These are phyloP conservation scores for Orthosia gracilis DNA, from an alignment of 2,888 invertebrate species.

Conservation along the genomic window DNA sequence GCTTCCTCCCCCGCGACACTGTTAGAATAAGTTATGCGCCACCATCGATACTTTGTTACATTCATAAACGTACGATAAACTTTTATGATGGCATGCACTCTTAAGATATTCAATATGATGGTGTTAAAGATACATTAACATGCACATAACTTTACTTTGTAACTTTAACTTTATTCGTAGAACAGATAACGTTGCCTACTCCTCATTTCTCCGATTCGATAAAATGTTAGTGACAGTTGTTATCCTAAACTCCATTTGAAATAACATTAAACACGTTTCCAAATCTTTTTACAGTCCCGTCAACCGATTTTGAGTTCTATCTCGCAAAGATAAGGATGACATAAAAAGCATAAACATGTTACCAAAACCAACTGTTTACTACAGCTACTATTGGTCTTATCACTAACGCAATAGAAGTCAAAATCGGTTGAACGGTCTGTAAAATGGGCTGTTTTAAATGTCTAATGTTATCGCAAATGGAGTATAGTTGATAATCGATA, in stretches of 20 bases:
- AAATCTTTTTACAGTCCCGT: too few relatives aligned
- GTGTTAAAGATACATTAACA: slow-evolving; percentile 41
- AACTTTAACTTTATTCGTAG: slow-evolving; percentile 34
- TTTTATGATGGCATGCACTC: slow-evolving; percentile 55
- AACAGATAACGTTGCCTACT: slow-evolving; percentile 17
- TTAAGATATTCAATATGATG: slow-evolving; percentile 47
- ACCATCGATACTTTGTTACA: slow-evolving; percentile 70
- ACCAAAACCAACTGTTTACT: too few relatives aligned
- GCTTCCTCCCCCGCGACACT: slow-evolving; percentile 84
- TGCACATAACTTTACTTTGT: slow-evolving; percentile 37
- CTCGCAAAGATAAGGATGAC: too few relatives aligned
- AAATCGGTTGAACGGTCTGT: too few relatives aligned
- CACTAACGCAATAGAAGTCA: too few relatives aligned
- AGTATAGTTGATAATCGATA: slow-evolving; percentile 55
- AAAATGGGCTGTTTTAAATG: too few relatives aligned
- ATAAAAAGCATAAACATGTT: too few relatives aligned
- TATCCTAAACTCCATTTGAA: too few relatives aligned
- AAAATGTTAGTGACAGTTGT: slow-evolving; percentile 24
- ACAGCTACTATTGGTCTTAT: too few relatives aligned
- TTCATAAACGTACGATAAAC: slow-evolving; percentile 66
- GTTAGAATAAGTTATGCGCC: slow-evolving; percentile 81
- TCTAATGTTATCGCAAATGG: too few relatives aligned
- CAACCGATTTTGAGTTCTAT: too few relatives aligned
- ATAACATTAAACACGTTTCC: too few relatives aligned
- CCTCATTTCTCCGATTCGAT: slow-evolving; percentile 28